A percentile compares a stretch with the other conserved stretches of the same genome.
Evolutionary conservation across 92 coral and sea anemone genomes (phyloP).

Genomic region (Epizoanthus scotinus): DNA sequence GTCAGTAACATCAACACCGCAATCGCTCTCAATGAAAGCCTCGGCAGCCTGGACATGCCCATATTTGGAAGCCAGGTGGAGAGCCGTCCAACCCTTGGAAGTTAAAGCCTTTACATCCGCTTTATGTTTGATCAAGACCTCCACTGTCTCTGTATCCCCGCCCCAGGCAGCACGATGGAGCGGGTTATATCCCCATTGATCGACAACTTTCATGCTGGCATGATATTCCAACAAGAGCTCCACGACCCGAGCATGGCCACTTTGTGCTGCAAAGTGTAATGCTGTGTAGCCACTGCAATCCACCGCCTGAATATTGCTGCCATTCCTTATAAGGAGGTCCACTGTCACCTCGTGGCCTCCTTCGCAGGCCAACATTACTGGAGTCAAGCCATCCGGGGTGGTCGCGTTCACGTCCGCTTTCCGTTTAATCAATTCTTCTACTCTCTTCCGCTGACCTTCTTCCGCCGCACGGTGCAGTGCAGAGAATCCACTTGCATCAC

Average conservation of each 20-base stretch:
- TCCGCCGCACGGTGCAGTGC: slow-evolving; percentile 30
- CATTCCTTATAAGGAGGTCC: slow-evolving; percentile 36
- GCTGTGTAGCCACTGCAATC: slow-evolving; percentile 39
- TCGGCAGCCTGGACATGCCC: slow-evolving; percentile 21
- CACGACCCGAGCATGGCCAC: slow-evolving; percentile 34
- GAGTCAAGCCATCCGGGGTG: slow-evolving; percentile 37
- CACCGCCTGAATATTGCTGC: slow-evolving; percentile 25
- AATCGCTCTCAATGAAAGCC: slow-evolving; percentile 3
- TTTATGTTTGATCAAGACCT: slow-evolving; percentile 12
- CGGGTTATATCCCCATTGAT: slow-evolving; percentile 33
- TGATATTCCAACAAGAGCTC: slow-evolving; percentile 20
- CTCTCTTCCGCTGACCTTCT: slow-evolving; percentile 36
- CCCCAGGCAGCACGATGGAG: slow-evolving; percentile 39
- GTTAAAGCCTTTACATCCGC: slow-evolving; percentile 29
- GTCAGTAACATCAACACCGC: slow-evolving; percentile 10
- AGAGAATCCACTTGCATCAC: slow-evolving; percentile 15
- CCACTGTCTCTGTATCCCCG: slow-evolving; percentile 31
- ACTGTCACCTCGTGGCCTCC: slow-evolving; percentile 29
- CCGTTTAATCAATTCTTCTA: slow-evolving; percentile 26
- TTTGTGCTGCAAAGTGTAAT: slow-evolving; percentile 37
- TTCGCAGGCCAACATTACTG: slow-evolving; percentile 36
- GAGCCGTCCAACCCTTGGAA: slow-evolving; percentile 35
- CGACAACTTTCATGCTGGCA: slow-evolving; percentile 13
- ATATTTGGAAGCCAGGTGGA: slow-evolving; percentile 35
- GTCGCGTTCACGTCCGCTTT: slow-evolving; percentile 28